phyloP scores from a whole-genome alignment of 2,797 vertebrate genomes.

The Oryzias sinensis region DNA sequence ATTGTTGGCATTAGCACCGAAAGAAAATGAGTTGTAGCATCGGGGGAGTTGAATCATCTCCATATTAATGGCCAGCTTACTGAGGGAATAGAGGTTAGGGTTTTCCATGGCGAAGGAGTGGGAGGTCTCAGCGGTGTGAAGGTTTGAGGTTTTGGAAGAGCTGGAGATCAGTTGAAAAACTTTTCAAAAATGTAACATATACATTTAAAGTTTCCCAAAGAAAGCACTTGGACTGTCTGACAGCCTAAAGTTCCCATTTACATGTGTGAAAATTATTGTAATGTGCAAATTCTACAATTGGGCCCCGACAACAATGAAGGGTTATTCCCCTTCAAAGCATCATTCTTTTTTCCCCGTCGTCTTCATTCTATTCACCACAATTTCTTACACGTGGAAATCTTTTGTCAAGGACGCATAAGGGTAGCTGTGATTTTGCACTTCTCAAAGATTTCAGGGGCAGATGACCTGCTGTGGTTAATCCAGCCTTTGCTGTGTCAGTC shows the following conservation, averaged over 20 bases:
- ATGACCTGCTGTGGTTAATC: slow-evolving; percentile 59
- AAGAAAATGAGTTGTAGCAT: slow-evolving; percentile 69
- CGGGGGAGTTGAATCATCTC: slow-evolving; percentile 65
- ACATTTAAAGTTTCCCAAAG: slow-evolving; percentile 4
- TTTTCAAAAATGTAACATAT: slow-evolving; percentile 15
- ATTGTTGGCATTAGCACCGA: slow-evolving; percentile 71
- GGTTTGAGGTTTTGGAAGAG: slow-evolving; percentile 36
- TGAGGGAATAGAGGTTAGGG: slow-evolving; percentile 50
- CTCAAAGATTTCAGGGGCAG: slow-evolving; percentile 49
- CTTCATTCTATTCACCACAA: slow-evolving; percentile 17
- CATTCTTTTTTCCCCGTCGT: slow-evolving; percentile 10
- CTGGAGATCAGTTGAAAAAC: slow-evolving; percentile 25
- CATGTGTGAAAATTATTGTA: slow-evolving; percentile 17
- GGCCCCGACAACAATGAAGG: slow-evolving; percentile 12
- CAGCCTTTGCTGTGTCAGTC: slow-evolving; percentile 55
- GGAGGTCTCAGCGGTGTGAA: slow-evolving; percentile 34
- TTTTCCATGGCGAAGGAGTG: slow-evolving; percentile 30
- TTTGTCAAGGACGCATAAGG: slow-evolving; percentile 51
- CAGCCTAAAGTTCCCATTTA: slow-evolving; percentile 19
- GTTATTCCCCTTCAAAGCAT: slow-evolving; percentile 40
- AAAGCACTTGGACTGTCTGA: slow-evolving; percentile 7
- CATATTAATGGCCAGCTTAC: slow-evolving; percentile 69
- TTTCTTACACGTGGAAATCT: slow-evolving; percentile 37
- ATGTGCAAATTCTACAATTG: slow-evolving; percentile 33
- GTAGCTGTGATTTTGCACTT: slow-evolving; percentile 55